Percentiles rank a stretch among this genome's conserved stretches.
Evolutionary conservation across 1,140 invertebrate genomes (phyloP).

Genomic region (Brevipalpus yothersi): DNA sequence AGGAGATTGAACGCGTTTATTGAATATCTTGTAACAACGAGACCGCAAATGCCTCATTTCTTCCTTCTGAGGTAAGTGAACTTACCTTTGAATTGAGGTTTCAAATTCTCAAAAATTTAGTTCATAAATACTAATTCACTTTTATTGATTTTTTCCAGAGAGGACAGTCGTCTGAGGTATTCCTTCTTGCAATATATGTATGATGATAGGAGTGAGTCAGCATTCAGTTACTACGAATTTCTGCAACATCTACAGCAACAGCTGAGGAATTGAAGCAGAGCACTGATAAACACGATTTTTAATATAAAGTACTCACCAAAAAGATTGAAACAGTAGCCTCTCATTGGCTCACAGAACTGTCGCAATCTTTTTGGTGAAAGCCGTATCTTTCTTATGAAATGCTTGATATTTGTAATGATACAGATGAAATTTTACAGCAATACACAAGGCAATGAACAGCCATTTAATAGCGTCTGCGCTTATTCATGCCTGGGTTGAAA

Average conservation of each 20-base stretch:
- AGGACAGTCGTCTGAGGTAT: conserved; percentile 55
- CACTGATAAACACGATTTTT: no score
- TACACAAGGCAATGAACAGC: not conserved
- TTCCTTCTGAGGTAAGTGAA: conserved; percentile 48
- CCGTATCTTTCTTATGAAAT: no score
- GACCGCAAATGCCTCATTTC: conserved; percentile 47
- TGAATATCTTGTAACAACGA: conserved; percentile 52
- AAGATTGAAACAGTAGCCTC: no score
- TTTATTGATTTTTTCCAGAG: conserved; percentile 26
- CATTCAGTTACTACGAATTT: conserved; percentile 92
- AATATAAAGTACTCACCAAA: no score
- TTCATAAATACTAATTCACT: conserved; percentile 1
- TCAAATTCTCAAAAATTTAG: conserved; percentile 5
- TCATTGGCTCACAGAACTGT: no score
- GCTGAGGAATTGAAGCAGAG: conserved; percentile 32
- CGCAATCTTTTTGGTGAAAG: no score
- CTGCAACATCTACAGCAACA: conserved; percentile 80
- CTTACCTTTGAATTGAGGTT: not conserved
- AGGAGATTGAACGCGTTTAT: conserved; percentile 53
- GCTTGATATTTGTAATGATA: no score
- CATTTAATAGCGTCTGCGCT: not conserved
- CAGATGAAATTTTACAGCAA: not conserved
- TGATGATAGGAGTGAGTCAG: conserved; percentile 77
- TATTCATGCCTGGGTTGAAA: not conserved
- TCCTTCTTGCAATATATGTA: conserved; percentile 67